A percentile compares a stretch with the other conserved stretches of the same genome.
Conservation (phyloP, 2,797 vertebrate genomes). For the Coregonus suidteri region DNA sequence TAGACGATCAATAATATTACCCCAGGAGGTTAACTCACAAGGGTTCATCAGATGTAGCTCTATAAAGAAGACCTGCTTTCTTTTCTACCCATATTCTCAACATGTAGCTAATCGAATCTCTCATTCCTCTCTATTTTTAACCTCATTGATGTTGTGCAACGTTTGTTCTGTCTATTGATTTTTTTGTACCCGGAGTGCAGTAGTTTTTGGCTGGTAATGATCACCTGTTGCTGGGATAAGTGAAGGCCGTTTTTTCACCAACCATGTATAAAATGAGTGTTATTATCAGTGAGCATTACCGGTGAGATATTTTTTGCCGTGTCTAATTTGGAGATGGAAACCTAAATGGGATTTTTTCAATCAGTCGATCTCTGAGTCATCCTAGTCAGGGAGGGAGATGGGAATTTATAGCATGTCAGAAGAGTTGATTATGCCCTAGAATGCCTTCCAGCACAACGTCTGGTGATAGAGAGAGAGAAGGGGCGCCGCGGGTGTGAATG, state of each 20-base stretch:
- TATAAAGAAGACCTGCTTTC: not conserved
- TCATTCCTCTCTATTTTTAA: not conserved
- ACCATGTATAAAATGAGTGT: conserved; percentile 27
- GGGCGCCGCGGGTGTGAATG: not conserved
- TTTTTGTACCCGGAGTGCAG: not conserved
- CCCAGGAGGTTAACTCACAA: not conserved
- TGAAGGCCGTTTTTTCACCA: conserved; percentile 24
- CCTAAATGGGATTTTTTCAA: conserved; percentile 18
- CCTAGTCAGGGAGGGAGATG: conserved; percentile 3
- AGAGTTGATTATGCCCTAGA: conserved; percentile 23
- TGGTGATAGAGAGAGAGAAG: not conserved
- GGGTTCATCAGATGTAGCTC: not conserved
- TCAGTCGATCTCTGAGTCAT: conserved; percentile 10
- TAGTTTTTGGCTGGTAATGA: conserved; percentile 13
- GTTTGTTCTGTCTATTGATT: not conserved
- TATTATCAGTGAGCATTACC: conserved; percentile 21
- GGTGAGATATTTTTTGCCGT: not conserved
- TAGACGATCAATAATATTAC: not conserved
- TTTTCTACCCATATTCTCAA: not conserved
- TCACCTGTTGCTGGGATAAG: not conserved
- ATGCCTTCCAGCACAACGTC: not conserved
- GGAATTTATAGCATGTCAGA: conserved; percentile 17
- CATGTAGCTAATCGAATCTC: not conserved
- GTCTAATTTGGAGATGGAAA: conserved; percentile 28
- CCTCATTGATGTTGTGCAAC: not conserved